These are phyloP conservation scores for Strigamia crassipes DNA, from an alignment of 2,888 invertebrate genomes.

Conservation along the genomic window DNA sequence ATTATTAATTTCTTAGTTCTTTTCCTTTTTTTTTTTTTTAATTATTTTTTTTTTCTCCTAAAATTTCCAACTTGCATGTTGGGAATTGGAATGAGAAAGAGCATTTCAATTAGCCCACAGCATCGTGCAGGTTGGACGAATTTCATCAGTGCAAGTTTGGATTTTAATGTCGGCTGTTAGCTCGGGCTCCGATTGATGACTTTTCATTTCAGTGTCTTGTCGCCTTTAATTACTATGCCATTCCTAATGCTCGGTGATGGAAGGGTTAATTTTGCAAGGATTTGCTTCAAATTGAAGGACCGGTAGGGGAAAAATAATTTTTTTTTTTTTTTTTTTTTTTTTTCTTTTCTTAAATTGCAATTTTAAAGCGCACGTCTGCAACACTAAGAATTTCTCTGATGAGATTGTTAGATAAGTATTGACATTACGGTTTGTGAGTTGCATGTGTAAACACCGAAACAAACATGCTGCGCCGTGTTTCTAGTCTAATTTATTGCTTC, in stretches of 20 bases:
- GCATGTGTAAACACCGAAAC: too few relatives aligned
- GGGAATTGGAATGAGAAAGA: conserved; percentile 18
- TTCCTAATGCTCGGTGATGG: conserved; percentile 22
- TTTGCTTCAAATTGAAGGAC: conserved; percentile 22
- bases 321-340: too few relatives aligned
- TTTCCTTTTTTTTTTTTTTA: background rate
- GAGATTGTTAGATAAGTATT: too few relatives aligned
- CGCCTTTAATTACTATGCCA: conserved; percentile 28
- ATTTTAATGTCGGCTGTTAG: conserved; percentile 7
- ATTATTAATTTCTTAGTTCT: background rate
- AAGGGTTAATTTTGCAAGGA: background rate
- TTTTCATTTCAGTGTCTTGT: conserved; percentile 32
- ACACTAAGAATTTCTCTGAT: background rate
- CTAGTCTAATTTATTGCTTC: too few relatives aligned
- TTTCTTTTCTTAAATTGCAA: background rate
- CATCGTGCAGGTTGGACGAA: background rate
- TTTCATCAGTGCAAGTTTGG: conserved; percentile 8
- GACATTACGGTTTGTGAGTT: too few relatives aligned
- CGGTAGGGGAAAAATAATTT: background rate
- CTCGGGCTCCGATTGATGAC: conserved; percentile 17
- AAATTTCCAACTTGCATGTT: background rate
- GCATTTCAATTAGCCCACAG: conserved; percentile 29
- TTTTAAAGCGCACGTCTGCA: background rate
- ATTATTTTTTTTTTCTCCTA: background rate
- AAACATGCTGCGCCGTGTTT: too few relatives aligned